Conservation (phyloP, 2,113 vertebrate species). For the Peromyscus polionotus region DNA sequence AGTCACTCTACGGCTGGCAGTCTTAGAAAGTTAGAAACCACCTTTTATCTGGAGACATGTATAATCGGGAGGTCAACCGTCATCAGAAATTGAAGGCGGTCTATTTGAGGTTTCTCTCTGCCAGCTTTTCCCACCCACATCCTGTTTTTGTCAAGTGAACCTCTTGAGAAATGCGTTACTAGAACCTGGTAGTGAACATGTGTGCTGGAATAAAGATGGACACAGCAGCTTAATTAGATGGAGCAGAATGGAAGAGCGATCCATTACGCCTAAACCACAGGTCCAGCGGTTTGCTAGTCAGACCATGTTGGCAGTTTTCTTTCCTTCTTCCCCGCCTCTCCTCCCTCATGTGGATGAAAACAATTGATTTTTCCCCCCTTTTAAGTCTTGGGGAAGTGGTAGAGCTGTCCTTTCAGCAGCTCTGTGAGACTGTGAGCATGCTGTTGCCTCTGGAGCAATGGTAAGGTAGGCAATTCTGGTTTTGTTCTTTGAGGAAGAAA, state of each 20-base stretch:
- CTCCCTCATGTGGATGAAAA: background rate
- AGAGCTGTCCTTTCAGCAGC: background rate
- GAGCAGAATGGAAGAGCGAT: background rate
- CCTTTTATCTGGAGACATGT: background rate
- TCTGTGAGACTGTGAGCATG: background rate
- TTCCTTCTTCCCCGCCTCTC: background rate
- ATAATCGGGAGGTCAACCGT: background rate
- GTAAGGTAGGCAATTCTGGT: background rate
- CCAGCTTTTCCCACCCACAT: slow-evolving; percentile 2
- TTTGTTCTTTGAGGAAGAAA: background rate
- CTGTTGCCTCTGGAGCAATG: background rate
- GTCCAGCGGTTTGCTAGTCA: background rate
- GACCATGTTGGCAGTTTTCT: background rate
- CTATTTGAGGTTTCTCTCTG: background rate
- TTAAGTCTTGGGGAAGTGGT: background rate
- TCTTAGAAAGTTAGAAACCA: background rate
- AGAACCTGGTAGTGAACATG: background rate
- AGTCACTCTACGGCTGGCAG: background rate
- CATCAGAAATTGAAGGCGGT: background rate
- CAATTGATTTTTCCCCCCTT: slow-evolving; percentile 24
- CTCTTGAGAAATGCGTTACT: slow-evolving; percentile 52
- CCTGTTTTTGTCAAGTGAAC: background rate
- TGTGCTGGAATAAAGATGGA: slow-evolving; percentile 36
- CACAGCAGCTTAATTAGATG: slow-evolving; percentile 54
- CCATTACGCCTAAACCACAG: slow-evolving; percentile 26